These are phyloP conservation scores for Tachysurus vachellii DNA, from an alignment of 2,113 vertebrate species.

Conservation along the genomic window DNA sequence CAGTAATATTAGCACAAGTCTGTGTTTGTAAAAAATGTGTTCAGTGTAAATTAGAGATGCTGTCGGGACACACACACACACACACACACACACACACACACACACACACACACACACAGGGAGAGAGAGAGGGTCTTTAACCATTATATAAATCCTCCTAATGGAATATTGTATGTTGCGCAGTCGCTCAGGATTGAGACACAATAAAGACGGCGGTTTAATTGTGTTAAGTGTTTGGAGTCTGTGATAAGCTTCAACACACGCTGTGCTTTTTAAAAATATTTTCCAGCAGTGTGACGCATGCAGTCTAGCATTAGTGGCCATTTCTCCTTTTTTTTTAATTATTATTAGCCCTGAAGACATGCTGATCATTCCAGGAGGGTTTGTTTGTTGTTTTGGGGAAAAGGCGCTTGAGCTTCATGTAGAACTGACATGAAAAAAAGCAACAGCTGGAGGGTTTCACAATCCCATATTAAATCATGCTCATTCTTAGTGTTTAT, in stretches of 20 bases:
- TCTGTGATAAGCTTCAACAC: not conserved
- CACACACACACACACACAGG: not conserved
- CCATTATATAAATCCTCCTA: not conserved
- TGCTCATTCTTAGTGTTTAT: not conserved
- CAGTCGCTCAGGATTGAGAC: not conserved
- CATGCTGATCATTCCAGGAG: not conserved
- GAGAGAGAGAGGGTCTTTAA: not conserved
- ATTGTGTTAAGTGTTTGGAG: not conserved
- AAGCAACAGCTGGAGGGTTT: not conserved
- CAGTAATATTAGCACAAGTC: constrained; percentile 71
- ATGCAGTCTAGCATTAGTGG: not conserved
- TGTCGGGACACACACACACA: not conserved
- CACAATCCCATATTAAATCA: not conserved
- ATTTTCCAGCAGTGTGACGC: not conserved
- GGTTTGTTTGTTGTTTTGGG: not conserved
- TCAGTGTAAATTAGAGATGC: constrained; percentile 60
- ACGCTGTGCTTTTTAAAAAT: not conserved
- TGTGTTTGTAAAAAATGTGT: constrained; percentile 65
- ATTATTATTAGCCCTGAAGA: not conserved
- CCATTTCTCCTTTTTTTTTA: not conserved
- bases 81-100: not conserved
- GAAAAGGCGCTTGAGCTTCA: not conserved
- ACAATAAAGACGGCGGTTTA: not conserved
- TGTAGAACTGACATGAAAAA: not conserved
- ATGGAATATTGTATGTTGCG: not conserved